Base-by-base conservation (phyloP, 2,797 vertebrate genomes). In the Galagoides demidoff region DNA sequence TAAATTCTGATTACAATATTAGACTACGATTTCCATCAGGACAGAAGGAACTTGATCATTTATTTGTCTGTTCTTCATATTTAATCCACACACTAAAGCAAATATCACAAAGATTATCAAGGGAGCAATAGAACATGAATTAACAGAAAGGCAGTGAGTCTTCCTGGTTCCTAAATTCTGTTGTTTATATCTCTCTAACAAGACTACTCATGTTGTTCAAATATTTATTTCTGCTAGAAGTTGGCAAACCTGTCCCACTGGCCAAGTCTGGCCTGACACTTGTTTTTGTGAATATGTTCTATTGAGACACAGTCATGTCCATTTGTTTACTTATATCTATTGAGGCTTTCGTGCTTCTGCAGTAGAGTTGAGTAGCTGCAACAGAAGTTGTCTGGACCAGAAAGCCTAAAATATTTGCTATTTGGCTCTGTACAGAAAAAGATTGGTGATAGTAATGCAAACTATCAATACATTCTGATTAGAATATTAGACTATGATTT, bases 1-100 rank as follows among this genome's bases (percentile, higher is more conserved):
- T 76, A 73, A 78, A 89, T 73, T 84, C 52, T 86, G 27, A 76
- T 66, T 89, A 63, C 9, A 93, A 83, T 93, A 27, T 79, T 59
- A 63, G 27, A 68, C 55, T 90, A 74, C 31, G 68, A 29, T 82
- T 73, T 89, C 13, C 20, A 49, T 20, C 27, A 29, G 57, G 63
- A 61, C 66, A n/a, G 61, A 93, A 85, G 31, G 19, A 89, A 8
- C 8, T 10, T 61, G 39, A 43, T 55, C 10, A 8, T 64, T 73
- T 73, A 57, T 89, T 59, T n/a, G 17, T 83, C n/a, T 90, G 6
- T 61, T 83, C 57, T 82, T 70, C 3, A 16, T 86, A 83, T 52
- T 89, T 86, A 59, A 34, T 27, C 71, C 17, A 34, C 55, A n/a
- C n/a, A 55, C 64, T 85, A 79, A 86, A 79, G n/a, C 61, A 43